Evolutionary conservation across 2,888 invertebrate genomes (phyloP), one percentile per base, ranked within the genome.

Genomic region (Apodemia mormo): DNA sequence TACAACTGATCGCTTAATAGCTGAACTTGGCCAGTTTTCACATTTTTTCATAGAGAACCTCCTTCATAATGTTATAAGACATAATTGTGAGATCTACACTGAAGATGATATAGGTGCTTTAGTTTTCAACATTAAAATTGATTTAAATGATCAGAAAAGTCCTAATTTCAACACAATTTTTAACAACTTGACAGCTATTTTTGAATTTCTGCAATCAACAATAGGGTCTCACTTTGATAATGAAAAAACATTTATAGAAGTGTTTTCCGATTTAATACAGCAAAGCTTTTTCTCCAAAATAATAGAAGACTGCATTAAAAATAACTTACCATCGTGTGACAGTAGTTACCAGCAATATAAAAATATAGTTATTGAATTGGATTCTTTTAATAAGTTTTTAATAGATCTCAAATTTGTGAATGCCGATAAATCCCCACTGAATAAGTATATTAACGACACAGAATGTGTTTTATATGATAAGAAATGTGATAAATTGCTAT

Each of bases 171-270:
- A 89, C 78, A 88, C 88, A 1, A 86, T 93, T 58, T 90, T 94
- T 52, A 91, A 87, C 71, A 93, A 94, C 79, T 78, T 94, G 65
- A 91, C 87, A 2, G 90, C 89, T 2, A 84, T 92, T 66, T 93
- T 94, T 83, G 94, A 93, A 74, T 94, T 93, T 71, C 77, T 94
- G 0, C 88, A 92, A 65, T 88, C 90, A 12, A 91, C 91, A 0
- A 78, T 94, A 2, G 92, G 92, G 0, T 84, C 85, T 0, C 86
- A 88, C 61, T 87, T 93, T 79, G 87, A 91, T 68, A 81, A 82
- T 68, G 87, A 88, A 29, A 81, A 84, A 70, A 86, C 87, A 37
- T 93, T 94, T 56, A 88, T 93, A 52, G 85, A 88, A 77, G 82
- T 91, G 0, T 89, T 94, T 72, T 86, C 90, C 0, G 88, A 91